Evolutionary conservation across 2,797 vertebrate genomes (phyloP).

Genomic region (Buphagus erythrorhynchus): DNA sequence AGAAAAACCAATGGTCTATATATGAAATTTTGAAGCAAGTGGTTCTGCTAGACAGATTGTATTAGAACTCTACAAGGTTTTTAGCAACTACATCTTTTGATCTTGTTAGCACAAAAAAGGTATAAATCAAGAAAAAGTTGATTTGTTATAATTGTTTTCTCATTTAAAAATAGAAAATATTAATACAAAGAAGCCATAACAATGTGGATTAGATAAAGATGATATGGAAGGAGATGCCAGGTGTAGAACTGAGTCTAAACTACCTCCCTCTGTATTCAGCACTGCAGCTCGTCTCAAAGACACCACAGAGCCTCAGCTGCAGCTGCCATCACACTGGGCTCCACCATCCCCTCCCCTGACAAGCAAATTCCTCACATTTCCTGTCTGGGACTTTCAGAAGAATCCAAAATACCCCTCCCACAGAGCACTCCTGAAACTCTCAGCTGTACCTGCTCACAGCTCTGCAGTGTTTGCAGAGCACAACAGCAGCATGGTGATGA

Average conservation of each 20-base stretch:
- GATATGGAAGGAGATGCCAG: not conserved
- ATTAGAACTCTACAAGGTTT: not conserved
- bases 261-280: not conserved
- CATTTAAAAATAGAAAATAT: not conserved
- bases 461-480: not conserved
- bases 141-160: not conserved
- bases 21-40: not conserved
- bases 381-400: not conserved
- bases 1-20: not conserved
- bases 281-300: not conserved
- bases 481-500: not conserved
- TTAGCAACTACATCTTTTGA: not conserved
- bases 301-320: not conserved
- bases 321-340: not conserved
- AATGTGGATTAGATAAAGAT: not conserved
- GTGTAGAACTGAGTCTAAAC: not conserved
- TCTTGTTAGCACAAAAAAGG: not conserved
- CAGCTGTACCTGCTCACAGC: not conserved
- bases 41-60: not conserved
- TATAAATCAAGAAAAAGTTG: not conserved
- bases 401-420: fast-evolving
- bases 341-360: not conserved
- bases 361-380: not conserved
- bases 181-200: not conserved
- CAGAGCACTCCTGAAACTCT: not conserved